Conservation (phyloP, 1,140 invertebrate species). For the Phymastichus coffea region DNA sequence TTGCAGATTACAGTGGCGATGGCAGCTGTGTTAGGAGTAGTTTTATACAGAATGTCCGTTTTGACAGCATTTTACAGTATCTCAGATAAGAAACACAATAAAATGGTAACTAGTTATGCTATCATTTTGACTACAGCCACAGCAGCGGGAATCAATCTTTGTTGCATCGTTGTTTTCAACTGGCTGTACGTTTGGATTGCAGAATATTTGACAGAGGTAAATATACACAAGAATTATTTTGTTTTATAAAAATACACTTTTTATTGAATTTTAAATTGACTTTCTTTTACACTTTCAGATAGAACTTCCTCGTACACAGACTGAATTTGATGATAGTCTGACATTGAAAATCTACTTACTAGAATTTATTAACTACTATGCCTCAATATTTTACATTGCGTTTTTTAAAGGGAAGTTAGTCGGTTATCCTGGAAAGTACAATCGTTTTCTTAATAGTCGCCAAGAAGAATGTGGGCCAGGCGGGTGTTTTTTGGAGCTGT, state of each 20-base stretch:
- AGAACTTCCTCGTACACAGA: slow-evolving; percentile 91
- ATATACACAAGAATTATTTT: slow-evolving; percentile 8
- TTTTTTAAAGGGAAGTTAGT: slow-evolving; percentile 94
- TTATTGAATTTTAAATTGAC: not conserved
- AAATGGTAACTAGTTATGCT: slow-evolving; percentile 69
- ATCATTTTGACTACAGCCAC: slow-evolving; percentile 79
- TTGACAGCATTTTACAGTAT: slow-evolving; percentile 65
- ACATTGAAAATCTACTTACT: slow-evolving; percentile 96
- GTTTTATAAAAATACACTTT: no score
- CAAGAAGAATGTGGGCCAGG: slow-evolving; percentile 87
- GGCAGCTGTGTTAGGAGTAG: slow-evolving; percentile 85
- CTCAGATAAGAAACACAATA: slow-evolving; percentile 38
- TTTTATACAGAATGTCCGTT: slow-evolving; percentile 87
- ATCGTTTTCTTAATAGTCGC: slow-evolving; percentile 70
- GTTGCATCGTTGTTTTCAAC: slow-evolving; percentile 83
- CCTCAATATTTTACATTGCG: slow-evolving; percentile 97
- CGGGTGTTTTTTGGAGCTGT: slow-evolving; percentile 87
- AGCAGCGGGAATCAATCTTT: slow-evolving; percentile 82
- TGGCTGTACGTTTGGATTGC: slow-evolving; percentile 86
- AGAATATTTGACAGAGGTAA: slow-evolving; percentile 82
- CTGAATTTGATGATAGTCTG: slow-evolving; percentile 94
- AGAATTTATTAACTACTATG: slow-evolving; percentile 98
- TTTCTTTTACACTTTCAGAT: slow-evolving; percentile 50
- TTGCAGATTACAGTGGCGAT: slow-evolving; percentile 74
- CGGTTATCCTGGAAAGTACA: slow-evolving; percentile 77